phyloP scores from a whole-genome alignment of 2,113 vertebrate genomes.

The Cyrtonyx montezumae region DNA sequence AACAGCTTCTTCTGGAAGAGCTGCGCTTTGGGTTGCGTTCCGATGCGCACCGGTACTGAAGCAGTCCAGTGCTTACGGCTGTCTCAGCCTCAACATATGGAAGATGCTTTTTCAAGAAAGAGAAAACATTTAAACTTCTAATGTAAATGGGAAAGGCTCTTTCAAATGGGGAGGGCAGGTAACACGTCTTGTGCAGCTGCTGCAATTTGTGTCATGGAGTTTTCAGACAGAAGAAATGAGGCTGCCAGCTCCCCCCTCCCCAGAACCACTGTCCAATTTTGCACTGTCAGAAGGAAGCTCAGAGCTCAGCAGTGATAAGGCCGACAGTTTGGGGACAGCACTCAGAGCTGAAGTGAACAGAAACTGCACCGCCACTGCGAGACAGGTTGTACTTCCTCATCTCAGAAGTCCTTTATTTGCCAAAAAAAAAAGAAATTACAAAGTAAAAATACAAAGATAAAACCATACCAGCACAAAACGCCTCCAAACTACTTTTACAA shows the following conservation, averaged over 20 bases:
- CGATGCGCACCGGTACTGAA: neutral
- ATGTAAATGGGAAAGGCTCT: neutral
- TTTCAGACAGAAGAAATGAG: neutral
- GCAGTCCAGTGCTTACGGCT: neutral
- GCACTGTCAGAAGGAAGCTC: neutral
- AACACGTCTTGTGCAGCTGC: rapidly evolving
- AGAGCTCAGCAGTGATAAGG: neutral
- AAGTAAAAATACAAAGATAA: conserved; percentile 60
- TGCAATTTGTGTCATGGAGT: neutral
- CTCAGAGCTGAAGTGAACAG: neutral
- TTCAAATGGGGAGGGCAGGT: neutral
- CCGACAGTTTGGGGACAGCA: neutral
- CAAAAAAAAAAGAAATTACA: conserved; percentile 41
- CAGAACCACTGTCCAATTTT: no score
- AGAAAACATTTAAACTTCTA: neutral
- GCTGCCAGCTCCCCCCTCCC: neutral
- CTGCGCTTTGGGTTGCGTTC: rapidly evolving
- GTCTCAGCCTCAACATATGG: rapidly evolving
- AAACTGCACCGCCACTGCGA: neutral
- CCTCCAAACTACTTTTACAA: conserved; percentile 17
- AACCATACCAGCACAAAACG: conserved; percentile 56
- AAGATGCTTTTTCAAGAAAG: neutral
- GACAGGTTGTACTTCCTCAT: neutral
- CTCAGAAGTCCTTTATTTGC: conserved; percentile 62
- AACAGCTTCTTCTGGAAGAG: neutral